Conservation (phyloP, 2,797 vertebrate genomes). For the Gymnodraco acuticeps region DNA sequence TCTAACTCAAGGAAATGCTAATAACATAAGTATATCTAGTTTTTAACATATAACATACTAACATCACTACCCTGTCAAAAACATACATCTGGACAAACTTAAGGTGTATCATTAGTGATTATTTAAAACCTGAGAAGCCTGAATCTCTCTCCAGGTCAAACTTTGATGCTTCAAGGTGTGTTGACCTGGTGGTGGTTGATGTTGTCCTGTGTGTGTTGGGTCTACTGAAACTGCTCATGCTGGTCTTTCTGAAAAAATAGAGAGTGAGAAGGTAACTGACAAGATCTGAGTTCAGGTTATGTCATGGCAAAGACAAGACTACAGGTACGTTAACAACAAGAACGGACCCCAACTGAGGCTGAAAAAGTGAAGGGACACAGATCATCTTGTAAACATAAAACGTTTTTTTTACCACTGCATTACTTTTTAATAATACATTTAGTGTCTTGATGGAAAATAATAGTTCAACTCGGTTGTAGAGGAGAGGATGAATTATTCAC, state of each 20-base stretch:
- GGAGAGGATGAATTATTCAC: neutral
- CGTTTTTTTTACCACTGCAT: neutral
- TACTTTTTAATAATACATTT: neutral
- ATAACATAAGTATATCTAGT: neutral
- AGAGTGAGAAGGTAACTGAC: neutral
- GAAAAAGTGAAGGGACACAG: neutral
- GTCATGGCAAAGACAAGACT: neutral
- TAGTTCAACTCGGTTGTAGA: neutral
- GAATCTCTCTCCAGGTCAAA: constrained; percentile 91
- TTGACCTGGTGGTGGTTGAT: constrained; percentile 61
- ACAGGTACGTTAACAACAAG: neutral
- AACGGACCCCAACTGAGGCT: neutral
- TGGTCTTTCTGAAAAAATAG: constrained; percentile 17
- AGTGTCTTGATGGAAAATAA: neutral
- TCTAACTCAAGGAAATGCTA: constrained; percentile 19
- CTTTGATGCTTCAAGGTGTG: constrained; percentile 63
- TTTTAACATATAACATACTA: neutral
- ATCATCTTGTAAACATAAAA: neutral
- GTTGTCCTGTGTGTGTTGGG: constrained; percentile 58
- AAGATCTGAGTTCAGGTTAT: neutral
- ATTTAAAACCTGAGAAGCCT: constrained; percentile 88
- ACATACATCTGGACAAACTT: neutral
- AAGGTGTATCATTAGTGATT: neutral
- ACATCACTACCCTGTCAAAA: neutral
- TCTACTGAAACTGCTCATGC: constrained; percentile 69